Evolutionary conservation across 2,797 vertebrate species (phyloP).

Genomic region (Setipinna tenuifilis): DNA sequence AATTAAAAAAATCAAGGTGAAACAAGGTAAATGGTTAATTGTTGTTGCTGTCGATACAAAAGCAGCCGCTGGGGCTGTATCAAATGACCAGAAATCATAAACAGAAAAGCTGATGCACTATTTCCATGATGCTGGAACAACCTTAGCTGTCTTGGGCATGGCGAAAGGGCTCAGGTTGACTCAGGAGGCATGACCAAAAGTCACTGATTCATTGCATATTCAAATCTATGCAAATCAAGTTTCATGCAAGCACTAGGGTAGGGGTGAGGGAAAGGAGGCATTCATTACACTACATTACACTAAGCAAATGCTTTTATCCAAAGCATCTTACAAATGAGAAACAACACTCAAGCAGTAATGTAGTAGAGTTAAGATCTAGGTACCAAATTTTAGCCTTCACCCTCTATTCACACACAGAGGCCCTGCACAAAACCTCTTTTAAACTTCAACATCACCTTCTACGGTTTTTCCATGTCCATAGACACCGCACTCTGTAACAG

Average conservation of each 20-base stretch:
- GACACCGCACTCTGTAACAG: neutral
- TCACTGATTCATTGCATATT: neutral
- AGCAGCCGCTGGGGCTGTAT: neutral
- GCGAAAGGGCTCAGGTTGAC: neutral
- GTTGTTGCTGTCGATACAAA: neutral
- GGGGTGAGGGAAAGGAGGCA: neutral
- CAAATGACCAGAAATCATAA: neutral
- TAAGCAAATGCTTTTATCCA: no score
- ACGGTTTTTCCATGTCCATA: neutral
- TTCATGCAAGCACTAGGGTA: neutral
- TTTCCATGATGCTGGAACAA: neutral
- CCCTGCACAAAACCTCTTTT: neutral
- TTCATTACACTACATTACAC: neutral
- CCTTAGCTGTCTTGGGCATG: neutral
- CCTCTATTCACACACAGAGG: no score
- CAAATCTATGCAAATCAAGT: neutral
- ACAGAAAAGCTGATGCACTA: neutral
- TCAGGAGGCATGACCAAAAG: neutral
- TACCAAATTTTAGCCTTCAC: no score
- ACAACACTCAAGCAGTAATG: slow-evolving; percentile 13
- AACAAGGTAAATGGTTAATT: neutral
- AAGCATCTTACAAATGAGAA: neutral
- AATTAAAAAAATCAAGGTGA: no score
- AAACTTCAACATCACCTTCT: neutral
- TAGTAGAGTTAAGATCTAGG: no score